Evolutionary conservation across 2,888 invertebrate species (phyloP), one percentile per base, ranked within the genome.

Genomic region (Elegia similella): DNA sequence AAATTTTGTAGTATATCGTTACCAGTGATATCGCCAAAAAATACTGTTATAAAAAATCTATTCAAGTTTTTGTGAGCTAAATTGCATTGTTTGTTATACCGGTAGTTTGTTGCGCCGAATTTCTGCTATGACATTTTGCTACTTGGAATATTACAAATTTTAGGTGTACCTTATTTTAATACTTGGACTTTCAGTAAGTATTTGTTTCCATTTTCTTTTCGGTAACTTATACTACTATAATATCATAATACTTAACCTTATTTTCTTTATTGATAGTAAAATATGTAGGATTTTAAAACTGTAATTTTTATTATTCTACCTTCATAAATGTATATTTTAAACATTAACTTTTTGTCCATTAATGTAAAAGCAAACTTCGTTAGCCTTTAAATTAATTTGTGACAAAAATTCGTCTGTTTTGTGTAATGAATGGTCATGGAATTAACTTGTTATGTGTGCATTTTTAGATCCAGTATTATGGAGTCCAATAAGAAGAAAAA

Each of bases 401-500:
- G n/a, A n/a, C n/a, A n/a, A n/a, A n/a, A n/a, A n/a, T n/a, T n/a
- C n/a, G n/a, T n/a, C n/a, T n/a, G n/a, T n/a, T n/a, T n/a, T n/a
- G n/a, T n/a, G n/a, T n/a, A 23, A 3, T 23, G 23, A 23, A 23
- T 2, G 23, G 5, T 23, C 2, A 23, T 3, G 23, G 23, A 23
- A n/a, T n/a, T n/a, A n/a, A n/a, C n/a, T n/a, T 32, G 8, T 10
- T 34, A 10, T 34, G 10, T 34, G 2, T 34, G 8, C 5, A 13
- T 1, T 53, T 29, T 12, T 43, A 54, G 43, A 54, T 62, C 55
- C 62, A 69, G 47, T 50, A 50, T 34, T 38, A 93, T 93, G 93
- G 93, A 93, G 76, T 83, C 92, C 56, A 82, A 84, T 66, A 91
- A 90, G 68, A 93, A 92, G 76, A 91, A 87, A 69, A 84, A 88